Evolutionary conservation across 1,140 invertebrate species (phyloP).

Genomic region (Solenopsis invicta): DNA sequence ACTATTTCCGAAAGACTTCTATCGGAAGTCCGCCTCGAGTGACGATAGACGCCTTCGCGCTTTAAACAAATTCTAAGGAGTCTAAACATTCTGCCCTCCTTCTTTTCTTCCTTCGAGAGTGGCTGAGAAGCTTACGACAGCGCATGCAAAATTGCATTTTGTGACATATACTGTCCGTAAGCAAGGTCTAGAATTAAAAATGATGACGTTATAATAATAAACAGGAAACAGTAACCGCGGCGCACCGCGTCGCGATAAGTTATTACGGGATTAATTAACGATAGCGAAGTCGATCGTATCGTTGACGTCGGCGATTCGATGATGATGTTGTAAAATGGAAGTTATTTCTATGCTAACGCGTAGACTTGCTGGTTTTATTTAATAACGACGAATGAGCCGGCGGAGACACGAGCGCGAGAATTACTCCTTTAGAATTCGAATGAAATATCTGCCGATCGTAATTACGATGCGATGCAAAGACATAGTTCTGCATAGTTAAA

Average conservation of each 20-base stretch:
- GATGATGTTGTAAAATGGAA: constrained; percentile 45
- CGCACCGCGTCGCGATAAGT: constrained; percentile 2
- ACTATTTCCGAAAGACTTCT: not conserved
- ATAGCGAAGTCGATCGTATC: constrained; percentile 48
- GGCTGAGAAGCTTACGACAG: not conserved
- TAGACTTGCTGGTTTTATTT: constrained; percentile 5
- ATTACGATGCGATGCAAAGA: constrained; percentile 29
- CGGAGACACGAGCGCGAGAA: not conserved
- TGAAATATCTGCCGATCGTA: constrained; percentile 43
- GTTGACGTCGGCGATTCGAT: constrained; percentile 29
- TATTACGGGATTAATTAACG: constrained; percentile 45
- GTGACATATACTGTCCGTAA: not conserved
- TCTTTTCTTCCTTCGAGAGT: not conserved
- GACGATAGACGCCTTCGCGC: not conserved
- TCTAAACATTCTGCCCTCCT: not conserved
- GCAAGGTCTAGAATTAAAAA: constrained; percentile 33
- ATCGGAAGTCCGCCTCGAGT: not conserved
- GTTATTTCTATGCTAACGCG: constrained; percentile 38
- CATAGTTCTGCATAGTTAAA: constrained; percentile 16
- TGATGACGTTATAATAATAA: constrained; percentile 38
- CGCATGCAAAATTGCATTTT: not conserved
- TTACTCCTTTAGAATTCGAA: constrained; percentile 38
- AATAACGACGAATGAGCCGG: constrained; percentile 15
- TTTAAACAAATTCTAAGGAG: not conserved
- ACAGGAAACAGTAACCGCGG: constrained; percentile 34